These are phyloP conservation scores for Peribatodes rhomboidaria DNA, from an alignment of 2,888 invertebrate genomes.

Conservation along the genomic window DNA sequence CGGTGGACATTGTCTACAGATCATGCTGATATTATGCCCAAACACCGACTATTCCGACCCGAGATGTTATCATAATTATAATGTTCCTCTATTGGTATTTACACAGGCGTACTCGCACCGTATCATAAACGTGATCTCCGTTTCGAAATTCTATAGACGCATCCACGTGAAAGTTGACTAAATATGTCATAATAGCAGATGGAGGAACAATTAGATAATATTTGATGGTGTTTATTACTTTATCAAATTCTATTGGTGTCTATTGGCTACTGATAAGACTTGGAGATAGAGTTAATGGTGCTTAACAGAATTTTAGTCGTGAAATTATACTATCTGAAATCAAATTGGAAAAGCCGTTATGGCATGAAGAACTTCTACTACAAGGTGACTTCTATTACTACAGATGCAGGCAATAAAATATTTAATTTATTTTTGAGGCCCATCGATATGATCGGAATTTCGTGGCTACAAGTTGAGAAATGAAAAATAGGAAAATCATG, in stretches of 20 bases:
- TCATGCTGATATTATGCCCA: conserved; percentile 72
- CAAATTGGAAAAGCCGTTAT: conserved; percentile 7
- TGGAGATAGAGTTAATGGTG: conserved; percentile 35
- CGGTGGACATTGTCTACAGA: conserved; percentile 82
- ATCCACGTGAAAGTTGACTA: conserved; percentile 45
- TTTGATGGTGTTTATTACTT: conserved; percentile 45
- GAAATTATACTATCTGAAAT: conserved; percentile 19
- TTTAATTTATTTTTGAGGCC: neutral
- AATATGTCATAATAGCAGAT: conserved; percentile 49
- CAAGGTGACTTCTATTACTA: neutral
- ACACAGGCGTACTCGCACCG: conserved; percentile 58
- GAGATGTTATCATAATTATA: conserved; percentile 83
- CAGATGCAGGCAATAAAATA: conserved; percentile 3
- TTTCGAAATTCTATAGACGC: conserved; percentile 44
- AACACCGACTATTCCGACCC: conserved; percentile 65
- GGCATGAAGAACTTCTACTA: conserved; percentile 6
- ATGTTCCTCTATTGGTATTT: conserved; percentile 83
- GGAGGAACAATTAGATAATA: conserved; percentile 43
- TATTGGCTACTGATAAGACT: conserved; percentile 39
- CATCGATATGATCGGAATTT: neutral
- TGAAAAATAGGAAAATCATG: too few relatives aligned
- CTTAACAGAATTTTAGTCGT: conserved; percentile 27
- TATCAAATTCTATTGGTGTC: conserved; percentile 39
- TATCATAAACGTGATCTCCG: conserved; percentile 48
- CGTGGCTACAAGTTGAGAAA: too few relatives aligned